Base-by-base conservation (phyloP, 2,113 vertebrate genomes). In the Rhineura floridana region DNA sequence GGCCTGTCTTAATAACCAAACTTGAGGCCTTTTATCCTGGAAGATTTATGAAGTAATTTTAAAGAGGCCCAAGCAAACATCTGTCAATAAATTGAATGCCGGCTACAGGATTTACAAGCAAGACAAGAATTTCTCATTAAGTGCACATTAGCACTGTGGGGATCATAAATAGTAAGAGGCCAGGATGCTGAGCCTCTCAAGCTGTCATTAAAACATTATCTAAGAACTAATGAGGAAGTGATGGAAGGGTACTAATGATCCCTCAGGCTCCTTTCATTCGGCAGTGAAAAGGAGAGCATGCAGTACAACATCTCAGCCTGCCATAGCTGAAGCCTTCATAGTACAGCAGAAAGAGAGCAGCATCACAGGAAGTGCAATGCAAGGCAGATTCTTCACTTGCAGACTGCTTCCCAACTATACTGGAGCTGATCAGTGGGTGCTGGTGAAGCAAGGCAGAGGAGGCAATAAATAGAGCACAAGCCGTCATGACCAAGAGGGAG, bases 41-140 rank as follows among this genome's bases (percentile, higher is more conserved):
- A 97, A 97, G 97, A 98, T 98, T 98, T 98, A 98, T 98, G 97
- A 97, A 98, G 97, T 98, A 97, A 97, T 98, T 98, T 97, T 97
- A 97, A 97, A 97, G 97, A 97, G 97, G 97, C 97, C 97, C 97
- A 97, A 98, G 97, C 97, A 97, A 97, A 97, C 97, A 98, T 98
- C 97, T 98, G 97, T 98, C 97, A 98, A 97, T 98, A 98, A 97
- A 98, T 97, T 97, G 97, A 97, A 97, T 97, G 96, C 96, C 36
- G 92, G 97, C 97, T 97, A 97, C 95, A 97, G 97, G 97, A 97
- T 97, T 98, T 97, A 97, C 97, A 97, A 97, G 96, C 96, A 96
- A 97, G 97, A 98, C 97, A 97, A 97, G 97, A 97, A 97, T 97
- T 98, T 97, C 97, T 98, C 97, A 97, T 98, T 97, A 98, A 97